phyloP scores from a whole-genome alignment of 2,888 invertebrate species.

The Anthrax anthrax region DNA sequence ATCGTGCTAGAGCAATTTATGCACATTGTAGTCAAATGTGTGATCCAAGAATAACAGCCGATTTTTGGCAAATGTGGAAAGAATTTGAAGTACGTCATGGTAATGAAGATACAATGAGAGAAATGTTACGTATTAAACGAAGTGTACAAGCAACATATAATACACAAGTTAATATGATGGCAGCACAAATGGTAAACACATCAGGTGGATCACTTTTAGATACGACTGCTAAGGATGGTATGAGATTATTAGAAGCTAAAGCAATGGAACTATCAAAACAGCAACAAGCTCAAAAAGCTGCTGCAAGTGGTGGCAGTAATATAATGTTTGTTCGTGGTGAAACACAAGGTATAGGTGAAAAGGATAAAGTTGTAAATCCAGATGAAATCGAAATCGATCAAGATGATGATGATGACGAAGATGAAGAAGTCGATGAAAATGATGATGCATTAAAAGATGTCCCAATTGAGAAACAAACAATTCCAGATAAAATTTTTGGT shows the following conservation, averaged over 20 bases:
- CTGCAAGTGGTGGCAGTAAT: slow-evolving; percentile 33
- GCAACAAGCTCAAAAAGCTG: slow-evolving; percentile 14
- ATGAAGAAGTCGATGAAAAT: slow-evolving; percentile 40
- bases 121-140: slow-evolving; percentile 95
- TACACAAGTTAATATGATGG: slow-evolving; percentile 98
- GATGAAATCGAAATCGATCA: slow-evolving; percentile 79
- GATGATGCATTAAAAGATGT: slow-evolving; percentile 46
- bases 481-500: slow-evolving; percentile 88
- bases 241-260: slow-evolving; percentile 77
- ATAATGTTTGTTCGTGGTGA: slow-evolving; percentile 81
- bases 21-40: slow-evolving; percentile 98
- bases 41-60: slow-evolving; percentile 88
- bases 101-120: slow-evolving; percentile 98
- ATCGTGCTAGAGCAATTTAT: slow-evolving; percentile 92
- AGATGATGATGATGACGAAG: slow-evolving; percentile 49
- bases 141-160: slow-evolving; percentile 97
- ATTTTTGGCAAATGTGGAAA: slow-evolving; percentile 99
- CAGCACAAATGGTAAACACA: slow-evolving; percentile 87
- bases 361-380: slow-evolving; percentile 61
- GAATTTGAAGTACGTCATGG: slow-evolving; percentile 98
- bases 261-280: slow-evolving; percentile 43
- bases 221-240: slow-evolving; percentile 68
- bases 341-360: slow-evolving; percentile 58
- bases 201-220: slow-evolving; percentile 56
- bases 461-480: slow-evolving; percentile 67